Percentiles rank a stretch among this genome's conserved stretches.
Conservation (phyloP, 2,888 invertebrate genomes). For the Deilephila porcellus region DNA sequence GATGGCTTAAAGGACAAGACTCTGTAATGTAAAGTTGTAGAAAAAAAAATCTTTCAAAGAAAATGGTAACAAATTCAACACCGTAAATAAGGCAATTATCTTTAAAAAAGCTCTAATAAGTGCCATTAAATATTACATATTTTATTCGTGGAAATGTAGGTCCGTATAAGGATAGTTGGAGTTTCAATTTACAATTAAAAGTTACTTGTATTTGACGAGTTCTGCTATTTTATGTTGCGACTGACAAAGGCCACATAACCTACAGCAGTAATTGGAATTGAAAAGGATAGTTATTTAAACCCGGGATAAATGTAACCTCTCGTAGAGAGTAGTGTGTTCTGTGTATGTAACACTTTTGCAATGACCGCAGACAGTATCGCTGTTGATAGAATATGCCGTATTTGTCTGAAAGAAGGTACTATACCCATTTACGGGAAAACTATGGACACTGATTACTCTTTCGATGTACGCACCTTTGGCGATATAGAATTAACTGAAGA, state of each 20-base stretch:
- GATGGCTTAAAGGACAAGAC: too few species aligned
- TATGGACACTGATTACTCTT: slow-evolving; percentile 5
- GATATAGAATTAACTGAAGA: slow-evolving; percentile 56
- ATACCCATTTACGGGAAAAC: slow-evolving; percentile 38
- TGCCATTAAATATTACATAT: too few species aligned
- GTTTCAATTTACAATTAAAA: too few species aligned
- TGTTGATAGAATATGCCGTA: slow-evolving; percentile 36
- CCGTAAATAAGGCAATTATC: too few species aligned
- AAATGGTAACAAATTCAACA: too few species aligned
- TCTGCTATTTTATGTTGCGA: neutral
- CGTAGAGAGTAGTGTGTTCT: too few species aligned
- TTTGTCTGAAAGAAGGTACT: slow-evolving; percentile 43
- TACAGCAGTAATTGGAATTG: neutral
- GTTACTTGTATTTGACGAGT: too few species aligned
- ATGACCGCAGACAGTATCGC: slow-evolving; percentile 2
- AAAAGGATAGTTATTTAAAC: neutral
- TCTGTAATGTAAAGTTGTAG: too few species aligned
- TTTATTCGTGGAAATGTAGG: too few species aligned
- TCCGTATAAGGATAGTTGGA: too few species aligned
- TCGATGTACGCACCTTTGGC: slow-evolving; percentile 40
- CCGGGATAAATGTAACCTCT: neutral
- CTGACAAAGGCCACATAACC: neutral
- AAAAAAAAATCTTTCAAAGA: too few species aligned
- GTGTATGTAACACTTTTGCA: neutral
- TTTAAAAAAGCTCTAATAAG: too few species aligned